These are phyloP conservation scores for Molossus alvarezi DNA, from an alignment of 2,797 vertebrate species.

Conservation along the genomic window DNA sequence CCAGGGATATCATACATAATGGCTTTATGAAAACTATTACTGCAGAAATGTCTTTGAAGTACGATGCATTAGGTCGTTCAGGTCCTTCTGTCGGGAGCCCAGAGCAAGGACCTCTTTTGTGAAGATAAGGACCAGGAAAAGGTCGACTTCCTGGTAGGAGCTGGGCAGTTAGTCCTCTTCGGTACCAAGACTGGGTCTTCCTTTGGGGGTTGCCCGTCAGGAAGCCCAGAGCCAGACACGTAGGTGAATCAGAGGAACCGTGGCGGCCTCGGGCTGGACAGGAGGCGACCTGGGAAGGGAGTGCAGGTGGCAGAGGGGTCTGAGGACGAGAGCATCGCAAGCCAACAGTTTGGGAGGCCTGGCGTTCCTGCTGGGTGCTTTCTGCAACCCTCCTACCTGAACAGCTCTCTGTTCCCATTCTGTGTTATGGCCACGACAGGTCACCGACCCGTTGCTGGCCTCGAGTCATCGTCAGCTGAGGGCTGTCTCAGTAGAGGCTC, in stretches of 20 bases:
- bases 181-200: neutral
- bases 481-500: neutral
- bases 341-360: neutral
- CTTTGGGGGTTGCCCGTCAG: neutral
- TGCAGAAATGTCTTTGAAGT: conserved; percentile 74
- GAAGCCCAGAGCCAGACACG: neutral
- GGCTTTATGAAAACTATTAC: conserved; percentile 75
- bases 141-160: neutral
- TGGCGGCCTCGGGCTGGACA: neutral
- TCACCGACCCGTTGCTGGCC: neutral
- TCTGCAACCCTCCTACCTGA: rapidly evolving
- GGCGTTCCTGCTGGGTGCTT: no score
- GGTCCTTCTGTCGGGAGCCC: conserved; percentile 17
- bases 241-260: neutral
- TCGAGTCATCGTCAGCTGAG: neutral
- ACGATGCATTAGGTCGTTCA: conserved; percentile 58
- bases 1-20: conserved; percentile 78
- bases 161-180: neutral
- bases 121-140: neutral
- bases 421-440: neutral
- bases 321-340: neutral
- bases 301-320: neutral
- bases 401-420: neutral
- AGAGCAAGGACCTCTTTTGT: neutral
- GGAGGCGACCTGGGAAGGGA: neutral